Evolutionary conservation across 2,797 vertebrate species (phyloP), one percentile per base, ranked within the genome.

Genomic region (Halcyon chelicuti): DNA sequence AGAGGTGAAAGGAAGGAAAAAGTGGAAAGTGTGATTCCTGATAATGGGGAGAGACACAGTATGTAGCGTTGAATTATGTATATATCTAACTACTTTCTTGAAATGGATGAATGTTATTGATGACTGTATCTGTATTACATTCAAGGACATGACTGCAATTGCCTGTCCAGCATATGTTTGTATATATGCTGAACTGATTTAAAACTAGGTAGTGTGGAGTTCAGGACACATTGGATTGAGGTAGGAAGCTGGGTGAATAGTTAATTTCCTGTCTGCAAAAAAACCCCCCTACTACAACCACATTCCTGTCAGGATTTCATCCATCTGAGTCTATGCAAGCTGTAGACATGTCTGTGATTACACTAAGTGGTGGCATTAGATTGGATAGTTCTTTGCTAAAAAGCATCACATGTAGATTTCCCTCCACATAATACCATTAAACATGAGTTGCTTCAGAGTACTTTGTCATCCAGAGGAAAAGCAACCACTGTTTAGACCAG

Each of bases 101-200:
- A 76, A 89, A 70, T 12, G 21, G 25, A 21, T 66, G 17, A 54
- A 58, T 85, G 37, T 57, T 77, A 25, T 2, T 72, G 33, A 21
- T 0, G 0, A 33, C 8, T 79, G 1, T 58, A 55, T n/a, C 49
- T 81, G 14, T 65, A 6, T 49, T 72, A 11, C 4, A 29, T 33
- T 37, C 51, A 60, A 63, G 14, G 9, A 23, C 19, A 10, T 17
- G 47, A 25, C 29, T 77, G 29, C 25, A 49, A 29, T 66, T 84
- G 26, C 17, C 8, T 42, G 20, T 39, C 22, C 37, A 33, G 3
- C 54, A 14, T 44, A 6, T 13, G 3, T 79, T 47, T 71, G 20
- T 58, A 9, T 60, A 44, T 42, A 29, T 31, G 20, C 25, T 47
- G 39, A 76, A 44, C 28, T 60, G 12, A 4, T 77, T 54, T 86